phyloP scores from a whole-genome alignment of 2,113 vertebrate genomes.

The Tetraodon nigroviridis region DNA sequence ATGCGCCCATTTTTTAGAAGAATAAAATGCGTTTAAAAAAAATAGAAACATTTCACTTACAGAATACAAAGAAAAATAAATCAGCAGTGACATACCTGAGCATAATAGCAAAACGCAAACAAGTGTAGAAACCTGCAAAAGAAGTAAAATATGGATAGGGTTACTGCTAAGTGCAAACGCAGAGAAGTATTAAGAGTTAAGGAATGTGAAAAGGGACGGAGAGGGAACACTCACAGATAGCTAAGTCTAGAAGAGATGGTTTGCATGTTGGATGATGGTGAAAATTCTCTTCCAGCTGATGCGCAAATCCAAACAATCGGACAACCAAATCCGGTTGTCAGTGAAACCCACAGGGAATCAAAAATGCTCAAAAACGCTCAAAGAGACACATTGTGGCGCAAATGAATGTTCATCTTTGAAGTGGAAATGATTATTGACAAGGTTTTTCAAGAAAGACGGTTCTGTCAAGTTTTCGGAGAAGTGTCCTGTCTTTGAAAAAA shows the following conservation, averaged over 20 bases:
- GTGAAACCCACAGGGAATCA: constrained; percentile 26
- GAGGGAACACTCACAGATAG: constrained; percentile 71
- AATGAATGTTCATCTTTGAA: constrained; percentile 26
- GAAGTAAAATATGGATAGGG: background rate
- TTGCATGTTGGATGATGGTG: constrained; percentile 65
- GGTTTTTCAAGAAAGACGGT: no score
- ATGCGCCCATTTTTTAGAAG: constrained; percentile 12
- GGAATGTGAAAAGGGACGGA: background rate
- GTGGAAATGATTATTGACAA: background rate
- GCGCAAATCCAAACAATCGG: background rate
- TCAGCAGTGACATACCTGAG: constrained; percentile 81
- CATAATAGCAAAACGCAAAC: constrained; percentile 88
- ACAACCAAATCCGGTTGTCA: constrained; percentile 21
- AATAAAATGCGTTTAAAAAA: background rate
- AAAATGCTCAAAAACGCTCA: background rate
- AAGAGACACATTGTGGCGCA: constrained; percentile 7
- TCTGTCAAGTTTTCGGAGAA: constrained; percentile 25
- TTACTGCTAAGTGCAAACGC: background rate
- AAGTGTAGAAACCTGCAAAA: constrained; percentile 88
- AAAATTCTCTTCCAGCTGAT: constrained; percentile 25
- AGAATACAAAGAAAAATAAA: background rate
- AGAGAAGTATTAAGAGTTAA: background rate
- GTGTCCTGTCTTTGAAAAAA: background rate
- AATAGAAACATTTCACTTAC: background rate
- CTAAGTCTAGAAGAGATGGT: constrained; percentile 62